These are phyloP conservation scores for Theodoxus fluviatilis DNA, from an alignment of 2,888 invertebrate species.

Conservation along the genomic window DNA sequence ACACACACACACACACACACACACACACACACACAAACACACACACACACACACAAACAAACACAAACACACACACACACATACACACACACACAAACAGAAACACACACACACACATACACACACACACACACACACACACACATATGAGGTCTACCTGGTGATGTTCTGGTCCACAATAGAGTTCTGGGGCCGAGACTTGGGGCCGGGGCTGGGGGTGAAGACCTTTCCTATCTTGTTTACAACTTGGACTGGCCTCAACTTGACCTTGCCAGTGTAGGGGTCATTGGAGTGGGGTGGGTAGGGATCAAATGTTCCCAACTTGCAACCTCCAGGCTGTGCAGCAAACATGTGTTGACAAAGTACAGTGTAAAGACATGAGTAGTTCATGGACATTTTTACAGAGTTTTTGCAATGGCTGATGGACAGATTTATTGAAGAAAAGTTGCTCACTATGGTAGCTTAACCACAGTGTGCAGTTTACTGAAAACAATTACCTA, in stretches of 20 bases:
- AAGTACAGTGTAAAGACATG: too few species aligned
- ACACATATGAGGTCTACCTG: conserved; percentile 45
- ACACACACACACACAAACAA: neutral
- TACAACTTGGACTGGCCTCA: conserved; percentile 58
- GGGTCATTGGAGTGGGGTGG: conserved; percentile 63
- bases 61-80: neutral
- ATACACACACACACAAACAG: neutral
- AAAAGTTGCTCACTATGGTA: too few species aligned
- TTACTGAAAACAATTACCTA: too few species aligned
- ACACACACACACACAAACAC: neutral
- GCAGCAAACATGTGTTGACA: too few species aligned
- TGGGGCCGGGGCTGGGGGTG: conserved; percentile 63
- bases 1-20: neutral
- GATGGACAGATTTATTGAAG: too few species aligned
- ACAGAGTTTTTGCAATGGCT: too few species aligned
- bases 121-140: neutral
- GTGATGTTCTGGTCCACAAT: conserved; percentile 62
- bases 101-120: neutral
- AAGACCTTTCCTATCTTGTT: conserved; percentile 64
- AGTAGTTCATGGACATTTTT: too few species aligned
- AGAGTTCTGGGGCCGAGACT: conserved; percentile 60
- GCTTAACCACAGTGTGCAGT: too few species aligned
- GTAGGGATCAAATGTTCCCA: conserved; percentile 64
- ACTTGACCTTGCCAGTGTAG: conserved; percentile 50
- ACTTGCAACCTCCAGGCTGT: conserved; percentile 63